Evolutionary conservation across 1,140 invertebrate genomes (phyloP), one percentile per base, ranked within the genome.

Genomic region (Drosophila virilis): DNA sequence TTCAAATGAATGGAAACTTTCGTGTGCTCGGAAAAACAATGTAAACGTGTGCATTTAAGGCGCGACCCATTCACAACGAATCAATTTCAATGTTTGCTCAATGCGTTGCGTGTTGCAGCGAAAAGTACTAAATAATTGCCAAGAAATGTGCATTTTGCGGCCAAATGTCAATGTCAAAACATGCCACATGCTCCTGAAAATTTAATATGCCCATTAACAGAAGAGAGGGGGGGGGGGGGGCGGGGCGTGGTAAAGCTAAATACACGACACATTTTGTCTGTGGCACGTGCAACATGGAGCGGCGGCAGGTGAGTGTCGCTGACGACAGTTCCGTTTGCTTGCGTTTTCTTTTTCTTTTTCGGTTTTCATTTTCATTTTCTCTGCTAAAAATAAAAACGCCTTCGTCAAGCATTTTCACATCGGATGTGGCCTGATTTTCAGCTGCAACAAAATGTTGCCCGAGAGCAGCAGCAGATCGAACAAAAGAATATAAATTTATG

Each of bases 131-230:
- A 62, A 37, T 37, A 62, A 62, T 62, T 51, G 10, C 22, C n/a
- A 7, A 17, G 22, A 42, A 22, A 35, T 28, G 7, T 40, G 48
- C 54, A n/a, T 28, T 57, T 66, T 66, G 37, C 43, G 50, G 8
- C 45, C 13, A 64, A 69, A 69, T 74, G 71, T 74, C 71, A 74
- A 74, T 74, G 71, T 37, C 71, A 68, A 69, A 13, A 28, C 22
- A 28, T 46, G 57, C 54, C 46, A 59, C 60, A 48, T 51, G 51
- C 61, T 64, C 51, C 52, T 81, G 64, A 88, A 85, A 78, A 73
- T 78, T 73, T 85, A 82, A 78, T 82, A 78, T 75, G 45, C 52
- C 74, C 58, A 76, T 78, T 85, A 78, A 70, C 60, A 1, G 32
- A 4, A 60, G 58, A 42, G 61, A 60, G 58, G 46, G 61, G 17